Evolutionary conservation across 1,140 invertebrate species (phyloP), one percentile per base, ranked within the genome.

Genomic region (Sweltsa coloradensis): DNA sequence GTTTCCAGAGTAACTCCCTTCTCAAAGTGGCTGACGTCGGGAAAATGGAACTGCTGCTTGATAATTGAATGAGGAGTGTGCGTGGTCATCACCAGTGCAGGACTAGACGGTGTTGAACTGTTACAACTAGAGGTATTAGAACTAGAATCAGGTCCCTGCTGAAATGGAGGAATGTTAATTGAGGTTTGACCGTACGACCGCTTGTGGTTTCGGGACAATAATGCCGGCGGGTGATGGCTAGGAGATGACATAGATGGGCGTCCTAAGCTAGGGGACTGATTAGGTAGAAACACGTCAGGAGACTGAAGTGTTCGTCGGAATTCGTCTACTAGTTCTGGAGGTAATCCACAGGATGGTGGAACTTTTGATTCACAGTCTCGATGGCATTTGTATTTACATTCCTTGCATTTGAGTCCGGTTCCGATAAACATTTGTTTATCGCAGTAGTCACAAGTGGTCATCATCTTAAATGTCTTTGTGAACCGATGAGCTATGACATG

Each of bases 111-210:
- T 48, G 91, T 91, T 50, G 91, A 95, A 63, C 89, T 94, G 66
- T 93, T 96, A 71, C 90, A 95, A 61, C 89, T 95, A 34, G 92
- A 95, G 40, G 88, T 90, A 63, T 88, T 92, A 46, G 91, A 95
- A 69, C 89, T 91, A 46, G 89, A 93, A 66, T 90, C 87, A 31
- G 75, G 79, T 52, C 73, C 70, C 69, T 75, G 60, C 45, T 25
- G n/a, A 66, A 76, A 76, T 42, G 70, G 66, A 59, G 70, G 67
- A 56, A 73, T 72, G 58, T 74, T 77, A 51, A 74, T 73, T 29
- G 73, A 65, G 47, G 72, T 68, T 54, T 78, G 74, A 41, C 72
- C 68, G 61, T 76, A 69, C 7, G 72, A 69, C 39, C 64, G 64
- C 60, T 76, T 78, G 34, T 66, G 60, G 55, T 68, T 62, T 53